phyloP scores from a whole-genome alignment of 2,888 invertebrate genomes.

The Scelioninae gen. 2 region DNA sequence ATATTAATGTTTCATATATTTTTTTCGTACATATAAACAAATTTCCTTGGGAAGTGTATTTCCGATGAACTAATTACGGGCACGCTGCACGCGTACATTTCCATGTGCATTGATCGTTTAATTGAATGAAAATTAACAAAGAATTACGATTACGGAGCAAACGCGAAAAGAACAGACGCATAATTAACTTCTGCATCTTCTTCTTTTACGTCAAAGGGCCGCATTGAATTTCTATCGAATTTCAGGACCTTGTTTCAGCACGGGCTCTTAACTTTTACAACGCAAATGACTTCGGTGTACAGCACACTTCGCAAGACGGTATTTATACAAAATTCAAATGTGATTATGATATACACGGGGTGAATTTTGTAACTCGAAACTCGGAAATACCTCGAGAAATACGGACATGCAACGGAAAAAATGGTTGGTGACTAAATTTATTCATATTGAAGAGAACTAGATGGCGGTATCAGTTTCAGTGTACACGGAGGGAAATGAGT shows the following conservation, averaged over 20 bases:
- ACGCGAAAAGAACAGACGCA: not conserved
- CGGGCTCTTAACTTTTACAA: slow-evolving; percentile 14
- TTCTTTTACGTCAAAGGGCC: not conserved
- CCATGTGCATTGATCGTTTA: slow-evolving; percentile 3
- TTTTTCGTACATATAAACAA: too few relatives aligned
- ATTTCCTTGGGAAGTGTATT: too few relatives aligned
- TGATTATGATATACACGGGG: too few relatives aligned
- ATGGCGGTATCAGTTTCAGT: too few relatives aligned
- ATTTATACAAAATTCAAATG: not conserved
- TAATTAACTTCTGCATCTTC: slow-evolving; percentile 5
- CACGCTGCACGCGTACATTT: not conserved
- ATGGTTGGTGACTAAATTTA: too few relatives aligned
- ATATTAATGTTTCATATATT: too few relatives aligned
- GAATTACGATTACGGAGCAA: slow-evolving; percentile 1
- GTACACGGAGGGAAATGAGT: too few relatives aligned
- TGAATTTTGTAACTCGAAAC: too few relatives aligned
- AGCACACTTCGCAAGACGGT: not conserved
- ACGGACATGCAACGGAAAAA: too few relatives aligned
- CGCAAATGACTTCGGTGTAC: slow-evolving; percentile 11
- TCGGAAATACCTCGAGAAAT: too few relatives aligned
- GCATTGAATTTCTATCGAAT: slow-evolving; percentile 18
- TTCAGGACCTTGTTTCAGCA: slow-evolving; percentile 13
- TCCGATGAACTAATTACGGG: not conserved
- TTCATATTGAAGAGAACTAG: too few relatives aligned
- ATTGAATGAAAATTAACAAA: slow-evolving; percentile 11